A percentile compares a stretch with the other conserved stretches of the same genome.
Conservation (phyloP, 2,113 vertebrate species). For the Amazona guildingii region DNA sequence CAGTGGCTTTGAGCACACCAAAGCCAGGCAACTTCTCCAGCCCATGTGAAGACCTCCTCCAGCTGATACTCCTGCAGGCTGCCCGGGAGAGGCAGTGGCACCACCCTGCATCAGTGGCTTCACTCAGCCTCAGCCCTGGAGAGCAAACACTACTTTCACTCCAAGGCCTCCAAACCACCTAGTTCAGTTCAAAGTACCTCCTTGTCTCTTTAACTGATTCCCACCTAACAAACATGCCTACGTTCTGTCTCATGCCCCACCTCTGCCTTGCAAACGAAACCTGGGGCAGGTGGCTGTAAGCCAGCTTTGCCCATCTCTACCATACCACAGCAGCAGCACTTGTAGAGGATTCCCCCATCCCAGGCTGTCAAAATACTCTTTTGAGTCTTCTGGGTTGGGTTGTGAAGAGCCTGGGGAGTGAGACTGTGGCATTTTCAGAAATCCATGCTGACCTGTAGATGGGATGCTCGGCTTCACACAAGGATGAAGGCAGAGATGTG, state of each 20-base stretch:
- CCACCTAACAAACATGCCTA: background rate
- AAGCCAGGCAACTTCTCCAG: background rate
- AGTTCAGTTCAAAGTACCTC: background rate
- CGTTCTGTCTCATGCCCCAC: background rate
- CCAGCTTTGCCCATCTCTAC: background rate
- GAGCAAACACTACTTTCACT: background rate
- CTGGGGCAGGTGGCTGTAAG: background rate
- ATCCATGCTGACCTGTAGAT: background rate
- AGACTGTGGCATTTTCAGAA: background rate
- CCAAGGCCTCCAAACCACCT: background rate
- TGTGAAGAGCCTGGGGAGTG: background rate
- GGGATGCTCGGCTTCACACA: background rate
- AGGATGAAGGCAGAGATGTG: background rate
- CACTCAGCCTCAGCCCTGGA: background rate
- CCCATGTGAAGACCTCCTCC: background rate
- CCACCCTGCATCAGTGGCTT: background rate
- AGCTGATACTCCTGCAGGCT: fast-evolving
- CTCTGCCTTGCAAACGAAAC: background rate
- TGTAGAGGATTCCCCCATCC: background rate
- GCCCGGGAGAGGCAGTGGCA: fast-evolving
- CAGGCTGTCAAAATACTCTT: background rate
- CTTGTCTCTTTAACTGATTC: background rate
- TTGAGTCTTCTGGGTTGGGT: background rate
- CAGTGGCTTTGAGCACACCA: background rate
- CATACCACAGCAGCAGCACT: background rate